These are phyloP conservation scores for Xanthia togata DNA, from an alignment of 2,888 invertebrate species.

Conservation along the genomic window DNA sequence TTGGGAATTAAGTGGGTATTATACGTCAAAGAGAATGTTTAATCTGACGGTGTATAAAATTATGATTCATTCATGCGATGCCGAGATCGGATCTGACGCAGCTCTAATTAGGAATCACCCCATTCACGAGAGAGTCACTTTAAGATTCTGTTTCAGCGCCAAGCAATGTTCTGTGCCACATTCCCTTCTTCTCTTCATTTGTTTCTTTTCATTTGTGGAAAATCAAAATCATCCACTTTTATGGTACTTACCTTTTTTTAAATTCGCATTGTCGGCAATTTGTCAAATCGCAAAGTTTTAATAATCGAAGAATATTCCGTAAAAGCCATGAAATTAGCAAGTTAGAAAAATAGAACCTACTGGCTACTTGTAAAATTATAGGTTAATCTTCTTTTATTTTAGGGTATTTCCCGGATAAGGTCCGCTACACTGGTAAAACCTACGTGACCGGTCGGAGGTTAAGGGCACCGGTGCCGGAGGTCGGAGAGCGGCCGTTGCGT, in stretches of 20 bases:
- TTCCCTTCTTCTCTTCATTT: constrained; percentile 34
- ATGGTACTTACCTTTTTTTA: background rate
- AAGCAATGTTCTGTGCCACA: constrained; percentile 54
- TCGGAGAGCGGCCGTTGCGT: constrained; percentile 16
- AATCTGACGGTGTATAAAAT: constrained; percentile 56
- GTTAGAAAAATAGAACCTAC: background rate
- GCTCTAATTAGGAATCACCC: constrained; percentile 62
- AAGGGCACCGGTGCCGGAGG: constrained; percentile 44
- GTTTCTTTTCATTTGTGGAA: constrained; percentile 30
- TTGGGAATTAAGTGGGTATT: constrained; percentile 40
- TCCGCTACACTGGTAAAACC: constrained; percentile 37
- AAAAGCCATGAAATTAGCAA: constrained; percentile 5
- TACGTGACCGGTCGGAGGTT: constrained; percentile 55
- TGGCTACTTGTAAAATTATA: constrained; percentile 2
- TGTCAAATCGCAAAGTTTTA: background rate
- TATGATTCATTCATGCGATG: constrained; percentile 57
- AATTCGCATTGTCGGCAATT: background rate
- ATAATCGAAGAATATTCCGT: background rate
- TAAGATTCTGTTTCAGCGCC: constrained; percentile 62
- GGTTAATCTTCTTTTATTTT: constrained; percentile 24
- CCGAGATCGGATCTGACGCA: constrained; percentile 38
- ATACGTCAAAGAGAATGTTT: constrained; percentile 58
- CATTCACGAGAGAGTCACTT: constrained; percentile 46
- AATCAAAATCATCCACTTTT: constrained; percentile 26
- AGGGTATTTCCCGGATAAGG: constrained; percentile 25